These are phyloP conservation scores for Australoheros facetus DNA, from an alignment of 2,797 vertebrate species.

Conservation along the genomic window DNA sequence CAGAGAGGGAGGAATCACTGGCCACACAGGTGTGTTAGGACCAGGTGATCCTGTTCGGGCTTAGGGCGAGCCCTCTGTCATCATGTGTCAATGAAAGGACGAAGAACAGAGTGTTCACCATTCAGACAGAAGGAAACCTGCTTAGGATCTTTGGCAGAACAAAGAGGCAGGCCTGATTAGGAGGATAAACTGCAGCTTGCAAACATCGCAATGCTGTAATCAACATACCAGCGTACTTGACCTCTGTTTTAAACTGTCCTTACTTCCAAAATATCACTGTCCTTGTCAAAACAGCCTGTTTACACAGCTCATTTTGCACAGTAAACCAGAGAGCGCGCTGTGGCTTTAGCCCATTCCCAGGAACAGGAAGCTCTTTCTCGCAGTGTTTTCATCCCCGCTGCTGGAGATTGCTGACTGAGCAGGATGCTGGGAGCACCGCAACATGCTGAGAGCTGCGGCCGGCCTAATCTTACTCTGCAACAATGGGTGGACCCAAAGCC, in stretches of 20 bases:
- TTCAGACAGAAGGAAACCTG: slow-evolving; percentile 14
- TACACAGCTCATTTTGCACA: slow-evolving; percentile 16
- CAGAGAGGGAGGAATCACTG: background rate
- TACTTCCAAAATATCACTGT: background rate
- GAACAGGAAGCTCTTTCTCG: slow-evolving; percentile 56
- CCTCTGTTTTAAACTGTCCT: background rate
- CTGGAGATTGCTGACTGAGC: slow-evolving; percentile 67
- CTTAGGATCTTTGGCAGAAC: slow-evolving; percentile 12
- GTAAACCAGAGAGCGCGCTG: slow-evolving; percentile 17
- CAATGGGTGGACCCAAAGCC: slow-evolving; percentile 5
- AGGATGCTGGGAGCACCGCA: slow-evolving; percentile 36
- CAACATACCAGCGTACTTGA: background rate
- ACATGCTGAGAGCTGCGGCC: slow-evolving; percentile 15
- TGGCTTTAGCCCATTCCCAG: slow-evolving; percentile 42
- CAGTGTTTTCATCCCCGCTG: slow-evolving; percentile 44
- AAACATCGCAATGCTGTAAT: slow-evolving; percentile 26
- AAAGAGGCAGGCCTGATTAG: slow-evolving; percentile 38
- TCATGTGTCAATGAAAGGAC: slow-evolving; percentile 23
- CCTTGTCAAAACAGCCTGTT: slow-evolving; percentile 1
- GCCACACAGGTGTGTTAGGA: background rate
- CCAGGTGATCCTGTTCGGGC: background rate
- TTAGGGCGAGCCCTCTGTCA: slow-evolving; percentile 34
- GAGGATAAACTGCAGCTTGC: slow-evolving; percentile 6
- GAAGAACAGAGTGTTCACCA: slow-evolving; percentile 9
- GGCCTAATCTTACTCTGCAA: slow-evolving; percentile 15